Evolutionary conservation across 2,888 invertebrate species (phyloP).

Genomic region (Vannuccia rotundouncinata): DNA sequence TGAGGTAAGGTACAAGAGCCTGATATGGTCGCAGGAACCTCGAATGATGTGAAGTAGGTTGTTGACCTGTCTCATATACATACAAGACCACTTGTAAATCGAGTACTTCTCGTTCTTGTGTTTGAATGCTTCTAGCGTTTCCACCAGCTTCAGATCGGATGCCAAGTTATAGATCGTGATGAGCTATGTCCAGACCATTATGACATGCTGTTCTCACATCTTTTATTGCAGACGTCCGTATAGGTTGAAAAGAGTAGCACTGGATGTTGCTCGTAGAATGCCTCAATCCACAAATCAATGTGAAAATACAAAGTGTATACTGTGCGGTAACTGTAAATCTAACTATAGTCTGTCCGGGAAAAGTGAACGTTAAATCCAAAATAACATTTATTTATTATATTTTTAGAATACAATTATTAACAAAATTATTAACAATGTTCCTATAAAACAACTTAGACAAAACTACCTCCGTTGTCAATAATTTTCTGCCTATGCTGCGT

Average conservation of each 20-base stretch:
- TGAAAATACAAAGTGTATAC: not conserved
- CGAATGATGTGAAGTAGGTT: slow-evolving; percentile 37
- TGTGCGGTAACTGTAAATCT: too few relatives aligned
- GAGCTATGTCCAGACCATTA: not conserved
- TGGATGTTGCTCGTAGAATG: slow-evolving; percentile 24
- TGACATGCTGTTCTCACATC: slow-evolving; percentile 1
- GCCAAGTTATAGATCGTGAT: not conserved
- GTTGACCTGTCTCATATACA: slow-evolving; percentile 36
- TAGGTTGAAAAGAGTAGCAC: slow-evolving; percentile 26
- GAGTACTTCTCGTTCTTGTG: slow-evolving; percentile 29
- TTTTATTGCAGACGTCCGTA: slow-evolving; percentile 11
- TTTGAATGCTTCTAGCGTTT: not conserved
- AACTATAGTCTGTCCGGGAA: too few relatives aligned
- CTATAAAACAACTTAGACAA: too few relatives aligned
- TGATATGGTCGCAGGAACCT: slow-evolving; percentile 37
- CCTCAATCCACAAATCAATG: slow-evolving; percentile 6
- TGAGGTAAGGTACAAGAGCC: slow-evolving; percentile 37
- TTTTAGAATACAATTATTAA: too few relatives aligned
- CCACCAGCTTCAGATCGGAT: slow-evolving; percentile 31
- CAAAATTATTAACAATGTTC: too few relatives aligned
- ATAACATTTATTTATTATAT: too few relatives aligned
- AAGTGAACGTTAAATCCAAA: too few relatives aligned
- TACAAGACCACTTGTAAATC: slow-evolving; percentile 33
- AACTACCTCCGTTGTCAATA: too few relatives aligned
- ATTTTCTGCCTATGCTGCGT: too few relatives aligned